Evolutionary conservation across 2,888 invertebrate species (phyloP).

Genomic region (Molanna angustata): DNA sequence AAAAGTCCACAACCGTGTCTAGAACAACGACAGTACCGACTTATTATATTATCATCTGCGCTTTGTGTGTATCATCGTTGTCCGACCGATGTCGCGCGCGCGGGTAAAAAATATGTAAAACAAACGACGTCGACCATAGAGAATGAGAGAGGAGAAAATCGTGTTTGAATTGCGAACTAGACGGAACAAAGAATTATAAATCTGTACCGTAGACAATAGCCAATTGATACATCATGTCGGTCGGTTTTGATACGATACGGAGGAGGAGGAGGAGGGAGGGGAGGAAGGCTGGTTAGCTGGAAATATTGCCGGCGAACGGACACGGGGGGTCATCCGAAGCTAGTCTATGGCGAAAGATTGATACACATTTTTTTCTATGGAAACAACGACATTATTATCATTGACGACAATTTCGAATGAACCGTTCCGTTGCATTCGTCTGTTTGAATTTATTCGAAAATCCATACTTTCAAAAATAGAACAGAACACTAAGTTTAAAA

Average conservation of each 20-base stretch:
- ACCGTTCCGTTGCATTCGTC: too few species aligned
- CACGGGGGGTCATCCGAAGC: slow-evolving; percentile 22
- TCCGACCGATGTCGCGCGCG: slow-evolving; percentile 2
- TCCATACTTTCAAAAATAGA: too few species aligned
- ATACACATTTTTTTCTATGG: too few species aligned
- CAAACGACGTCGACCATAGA: slow-evolving; percentile 18
- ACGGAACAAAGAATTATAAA: slow-evolving; percentile 32
- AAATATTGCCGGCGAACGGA: slow-evolving; percentile 17
- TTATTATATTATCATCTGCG: too few species aligned
- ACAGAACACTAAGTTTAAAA: too few species aligned
- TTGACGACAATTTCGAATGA: too few species aligned
- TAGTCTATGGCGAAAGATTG: slow-evolving; percentile 12
- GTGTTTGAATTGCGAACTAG: slow-evolving; percentile 24
- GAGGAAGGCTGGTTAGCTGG: slow-evolving; percentile 10
- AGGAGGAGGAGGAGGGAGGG: slow-evolving; percentile 1
- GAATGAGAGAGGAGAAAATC: slow-evolving; percentile 18
- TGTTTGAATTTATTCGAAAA: too few species aligned
- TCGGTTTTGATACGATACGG: slow-evolving; percentile 3
- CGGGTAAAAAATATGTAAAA: slow-evolving; percentile 21
- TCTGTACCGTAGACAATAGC: slow-evolving; percentile 31
- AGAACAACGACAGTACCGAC: too few species aligned
- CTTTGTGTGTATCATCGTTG: too few species aligned
- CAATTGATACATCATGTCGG: slow-evolving; percentile 30
- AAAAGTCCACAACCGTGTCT: neutral
- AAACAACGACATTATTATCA: too few species aligned